Conservation (phyloP, 2,797 vertebrate species). For the Avahi laniger region DNA sequence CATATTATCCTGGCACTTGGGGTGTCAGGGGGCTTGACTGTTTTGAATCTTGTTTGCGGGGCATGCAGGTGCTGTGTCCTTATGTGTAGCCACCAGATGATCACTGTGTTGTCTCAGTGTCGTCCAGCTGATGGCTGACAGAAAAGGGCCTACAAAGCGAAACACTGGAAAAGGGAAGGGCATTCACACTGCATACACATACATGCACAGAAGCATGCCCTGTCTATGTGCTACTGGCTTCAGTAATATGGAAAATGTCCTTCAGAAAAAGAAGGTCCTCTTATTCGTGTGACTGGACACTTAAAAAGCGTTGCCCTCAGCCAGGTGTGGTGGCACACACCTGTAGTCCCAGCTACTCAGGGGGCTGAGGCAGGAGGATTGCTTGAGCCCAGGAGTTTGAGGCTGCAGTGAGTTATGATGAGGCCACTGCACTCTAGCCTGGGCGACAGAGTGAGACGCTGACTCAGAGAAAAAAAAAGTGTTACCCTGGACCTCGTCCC, state of each 20-base stretch:
- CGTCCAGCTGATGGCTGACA: background rate
- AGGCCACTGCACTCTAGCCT: background rate
- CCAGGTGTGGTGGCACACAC: background rate
- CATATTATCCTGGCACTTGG: conserved; percentile 67
- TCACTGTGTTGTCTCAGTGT: conserved; percentile 36
- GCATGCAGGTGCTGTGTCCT: background rate
- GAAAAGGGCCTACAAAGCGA: conserved; percentile 29
- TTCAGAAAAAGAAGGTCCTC: background rate
- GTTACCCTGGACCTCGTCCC: background rate
- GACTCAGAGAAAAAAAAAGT: background rate
- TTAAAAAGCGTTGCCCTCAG: background rate
- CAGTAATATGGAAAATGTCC: background rate
- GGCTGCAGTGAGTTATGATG: background rate
- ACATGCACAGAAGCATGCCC: background rate
- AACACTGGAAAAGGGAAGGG: background rate
- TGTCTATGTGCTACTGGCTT: background rate
- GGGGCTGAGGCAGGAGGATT: background rate
- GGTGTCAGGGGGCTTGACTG: conserved; percentile 49
- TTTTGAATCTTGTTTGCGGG: conserved; percentile 65
- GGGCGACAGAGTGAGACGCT: background rate
- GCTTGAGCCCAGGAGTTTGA: background rate
- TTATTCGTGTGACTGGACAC: background rate
- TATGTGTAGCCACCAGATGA: conserved; percentile 44
- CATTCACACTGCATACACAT: background rate
- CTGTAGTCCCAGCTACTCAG: background rate